phyloP scores from a whole-genome alignment of 2,113 vertebrate genomes.

The Engystomops pustulosus region DNA sequence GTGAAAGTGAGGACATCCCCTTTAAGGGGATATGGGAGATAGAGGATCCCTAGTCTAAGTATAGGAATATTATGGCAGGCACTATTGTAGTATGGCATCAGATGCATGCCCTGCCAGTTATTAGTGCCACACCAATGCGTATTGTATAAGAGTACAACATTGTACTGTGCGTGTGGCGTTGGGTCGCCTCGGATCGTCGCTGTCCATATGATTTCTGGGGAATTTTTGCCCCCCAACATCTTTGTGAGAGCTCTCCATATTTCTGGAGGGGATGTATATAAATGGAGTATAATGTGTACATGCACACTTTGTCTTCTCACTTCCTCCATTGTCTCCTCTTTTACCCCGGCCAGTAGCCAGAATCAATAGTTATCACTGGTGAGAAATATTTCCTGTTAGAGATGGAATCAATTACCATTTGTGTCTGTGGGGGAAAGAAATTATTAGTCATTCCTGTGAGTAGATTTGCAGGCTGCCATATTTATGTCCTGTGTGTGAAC shows the following conservation, averaged over 20 bases:
- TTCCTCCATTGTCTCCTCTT: not conserved
- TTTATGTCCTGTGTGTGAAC: not conserved
- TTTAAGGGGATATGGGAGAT: too few species aligned
- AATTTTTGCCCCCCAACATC: too few species aligned
- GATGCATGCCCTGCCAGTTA: too few species aligned
- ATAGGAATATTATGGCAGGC: not conserved
- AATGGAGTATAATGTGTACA: not conserved
- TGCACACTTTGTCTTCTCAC: not conserved
- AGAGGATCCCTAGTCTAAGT: too few species aligned
- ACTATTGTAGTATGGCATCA: not conserved
- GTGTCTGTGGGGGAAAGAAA: not conserved
- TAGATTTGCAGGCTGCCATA: not conserved
- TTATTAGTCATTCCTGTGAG: not conserved
- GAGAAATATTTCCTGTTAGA: slow-evolving; percentile 32
- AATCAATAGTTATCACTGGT: slow-evolving; percentile 25
- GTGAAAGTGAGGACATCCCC: too few species aligned
- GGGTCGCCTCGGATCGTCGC: too few species aligned
- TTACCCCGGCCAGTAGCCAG: not conserved
- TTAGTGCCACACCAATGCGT: too few species aligned
- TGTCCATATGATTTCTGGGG: too few species aligned
- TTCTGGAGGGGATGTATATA: too few species aligned
- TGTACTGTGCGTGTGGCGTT: too few species aligned
- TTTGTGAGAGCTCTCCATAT: too few species aligned
- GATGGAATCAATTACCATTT: not conserved
- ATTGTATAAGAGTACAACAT: too few species aligned